Conservation (phyloP, 1,140 invertebrate species). For the Drosophila sproati region DNA sequence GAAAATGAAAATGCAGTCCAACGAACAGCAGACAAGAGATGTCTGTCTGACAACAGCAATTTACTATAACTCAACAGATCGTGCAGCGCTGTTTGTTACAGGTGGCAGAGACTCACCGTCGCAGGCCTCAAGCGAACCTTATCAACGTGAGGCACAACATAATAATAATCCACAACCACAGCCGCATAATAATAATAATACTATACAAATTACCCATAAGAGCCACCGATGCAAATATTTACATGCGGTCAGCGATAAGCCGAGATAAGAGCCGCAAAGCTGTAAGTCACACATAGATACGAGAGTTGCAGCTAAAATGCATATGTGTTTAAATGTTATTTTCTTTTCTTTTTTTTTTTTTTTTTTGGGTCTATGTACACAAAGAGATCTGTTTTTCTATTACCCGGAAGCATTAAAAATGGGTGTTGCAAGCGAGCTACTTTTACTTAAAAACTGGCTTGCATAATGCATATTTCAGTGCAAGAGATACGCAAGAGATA, state of each 20-base stretch:
- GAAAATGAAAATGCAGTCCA: constrained; percentile 30
- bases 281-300: constrained; percentile 22
- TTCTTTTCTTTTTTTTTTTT: not conserved
- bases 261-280: constrained; percentile 24
- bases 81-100: constrained; percentile 4
- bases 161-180: constrained; percentile 12
- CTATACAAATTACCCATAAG: not conserved
- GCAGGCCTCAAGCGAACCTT: not conserved
- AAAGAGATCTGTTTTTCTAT: constrained; percentile 23
- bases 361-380: constrained; percentile 18
- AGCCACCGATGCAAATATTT: constrained; percentile 66
- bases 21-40: not conserved
- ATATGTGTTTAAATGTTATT: too few species aligned
- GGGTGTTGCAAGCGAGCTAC: constrained; percentile 64
- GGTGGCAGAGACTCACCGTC: not conserved
- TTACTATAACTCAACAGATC: constrained; percentile 11
- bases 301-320: not conserved
- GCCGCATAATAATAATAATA: constrained; percentile 30
- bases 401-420: constrained; percentile 59
- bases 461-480: constrained; percentile 24
- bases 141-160: constrained; percentile 26
- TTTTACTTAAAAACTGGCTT: constrained; percentile 66
- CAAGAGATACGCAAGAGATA: not conserved
- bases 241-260: constrained; percentile 56
- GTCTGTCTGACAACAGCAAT: constrained; percentile 11